These are phyloP conservation scores for Lutraria rhynchaena DNA, from an alignment of 1,140 invertebrate genomes.

Conservation along the genomic window DNA sequence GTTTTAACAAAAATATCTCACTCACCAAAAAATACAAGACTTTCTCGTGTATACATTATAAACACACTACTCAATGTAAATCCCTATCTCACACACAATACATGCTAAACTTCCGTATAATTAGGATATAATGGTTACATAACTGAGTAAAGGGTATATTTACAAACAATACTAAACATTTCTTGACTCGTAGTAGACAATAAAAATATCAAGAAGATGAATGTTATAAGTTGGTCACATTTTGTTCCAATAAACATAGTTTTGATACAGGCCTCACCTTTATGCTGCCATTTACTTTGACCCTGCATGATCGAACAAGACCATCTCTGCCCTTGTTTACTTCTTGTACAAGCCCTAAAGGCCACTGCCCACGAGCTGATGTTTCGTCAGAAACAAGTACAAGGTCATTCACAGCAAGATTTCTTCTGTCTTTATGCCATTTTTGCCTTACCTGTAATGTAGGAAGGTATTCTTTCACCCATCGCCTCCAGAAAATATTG, in stretches of 20 bases:
- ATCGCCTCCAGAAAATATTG: slow-evolving; percentile 64
- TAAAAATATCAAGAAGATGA: too few species aligned
- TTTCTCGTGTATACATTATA: too few species aligned
- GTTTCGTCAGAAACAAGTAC: slow-evolving; percentile 27
- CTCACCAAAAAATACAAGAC: too few species aligned
- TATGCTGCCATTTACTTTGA: slow-evolving; percentile 7
- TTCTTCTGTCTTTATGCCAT: slow-evolving; percentile 39
- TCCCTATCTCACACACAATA: too few species aligned
- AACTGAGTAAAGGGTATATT: too few species aligned
- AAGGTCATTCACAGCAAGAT: slow-evolving; percentile 19
- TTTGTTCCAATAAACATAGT: slow-evolving; percentile 14
- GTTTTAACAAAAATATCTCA: too few species aligned
- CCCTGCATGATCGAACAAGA: slow-evolving; percentile 21
- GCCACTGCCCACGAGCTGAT: slow-evolving; percentile 1
- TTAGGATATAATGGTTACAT: too few species aligned
- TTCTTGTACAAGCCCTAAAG: slow-evolving; percentile 28
- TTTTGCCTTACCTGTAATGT: slow-evolving; percentile 59
- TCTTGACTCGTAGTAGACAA: too few species aligned
- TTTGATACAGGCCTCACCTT: slow-evolving; percentile 4
- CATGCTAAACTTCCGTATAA: too few species aligned
- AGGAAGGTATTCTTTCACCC: slow-evolving; percentile 64
- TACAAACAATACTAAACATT: too few species aligned
- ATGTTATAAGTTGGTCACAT: too few species aligned
- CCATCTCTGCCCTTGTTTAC: slow-evolving; percentile 24
- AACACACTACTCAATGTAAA: too few species aligned